These are phyloP conservation scores for Hydrophis major DNA, from an alignment of 2,797 vertebrate genomes.

Conservation along the genomic window DNA sequence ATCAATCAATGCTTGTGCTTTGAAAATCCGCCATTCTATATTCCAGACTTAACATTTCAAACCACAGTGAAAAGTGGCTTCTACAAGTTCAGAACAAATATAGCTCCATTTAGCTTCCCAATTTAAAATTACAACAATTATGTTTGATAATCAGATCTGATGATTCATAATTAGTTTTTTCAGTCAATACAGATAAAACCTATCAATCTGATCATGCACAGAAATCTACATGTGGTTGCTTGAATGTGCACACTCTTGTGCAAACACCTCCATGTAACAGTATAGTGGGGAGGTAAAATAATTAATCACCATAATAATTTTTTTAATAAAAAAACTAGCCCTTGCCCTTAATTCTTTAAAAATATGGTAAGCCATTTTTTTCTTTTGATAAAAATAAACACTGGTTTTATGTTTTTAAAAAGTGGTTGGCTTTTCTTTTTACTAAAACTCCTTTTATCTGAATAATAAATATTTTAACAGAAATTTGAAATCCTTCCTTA, in stretches of 20 bases:
- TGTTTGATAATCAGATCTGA: not conserved
- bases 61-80: not conserved
- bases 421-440: not conserved
- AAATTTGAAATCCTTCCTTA: constrained; percentile 19
- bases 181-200: not conserved
- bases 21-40: not conserved
- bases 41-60: not conserved
- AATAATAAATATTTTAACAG: not conserved
- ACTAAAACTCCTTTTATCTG: not conserved
- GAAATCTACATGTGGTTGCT: not conserved
- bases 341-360: not conserved
- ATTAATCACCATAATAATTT: not conserved
- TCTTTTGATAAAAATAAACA: not conserved
- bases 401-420: not conserved
- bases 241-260: not conserved
- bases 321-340: not conserved
- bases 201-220: not conserved
- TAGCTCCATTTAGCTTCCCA: not conserved
- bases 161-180: not conserved
- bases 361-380: not conserved
- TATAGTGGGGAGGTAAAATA: no score
- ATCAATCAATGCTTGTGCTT: not conserved
- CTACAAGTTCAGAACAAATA: not conserved
- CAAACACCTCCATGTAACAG: not conserved
- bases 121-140: not conserved